Conservation (phyloP, 2,113 vertebrate species). For the Psammodynastes pulverulentus region DNA sequence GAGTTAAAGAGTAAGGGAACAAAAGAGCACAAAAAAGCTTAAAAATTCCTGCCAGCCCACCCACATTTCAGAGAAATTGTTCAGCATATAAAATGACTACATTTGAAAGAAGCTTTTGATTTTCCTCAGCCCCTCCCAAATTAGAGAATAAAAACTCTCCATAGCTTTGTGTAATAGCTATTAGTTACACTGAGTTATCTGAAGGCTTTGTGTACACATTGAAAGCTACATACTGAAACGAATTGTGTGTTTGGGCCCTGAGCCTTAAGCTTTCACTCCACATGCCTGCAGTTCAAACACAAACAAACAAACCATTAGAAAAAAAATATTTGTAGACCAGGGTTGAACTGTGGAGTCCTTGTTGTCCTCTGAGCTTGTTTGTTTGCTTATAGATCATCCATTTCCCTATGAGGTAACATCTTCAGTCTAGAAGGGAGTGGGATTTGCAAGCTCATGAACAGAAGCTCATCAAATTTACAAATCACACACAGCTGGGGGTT, state of each 20-base stretch:
- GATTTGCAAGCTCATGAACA: background rate
- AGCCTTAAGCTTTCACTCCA: background rate
- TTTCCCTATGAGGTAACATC: background rate
- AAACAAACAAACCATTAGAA: background rate
- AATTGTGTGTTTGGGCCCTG: background rate
- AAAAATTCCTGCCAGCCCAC: background rate
- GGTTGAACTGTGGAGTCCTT: background rate
- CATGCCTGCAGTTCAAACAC: background rate
- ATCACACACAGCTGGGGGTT: background rate
- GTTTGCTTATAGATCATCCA: background rate
- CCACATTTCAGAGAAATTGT: background rate
- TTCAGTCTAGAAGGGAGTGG: background rate
- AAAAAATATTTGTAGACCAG: background rate
- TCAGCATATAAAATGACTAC: background rate
- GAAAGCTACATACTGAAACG: background rate
- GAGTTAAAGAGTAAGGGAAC: background rate
- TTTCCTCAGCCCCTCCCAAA: background rate
- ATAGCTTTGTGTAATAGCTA: background rate
- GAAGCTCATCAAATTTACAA: background rate
- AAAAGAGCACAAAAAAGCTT: background rate
- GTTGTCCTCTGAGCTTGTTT: background rate
- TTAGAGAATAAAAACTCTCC: background rate
- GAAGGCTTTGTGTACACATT: background rate
- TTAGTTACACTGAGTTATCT: background rate
- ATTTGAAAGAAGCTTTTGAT: background rate